phyloP scores from a whole-genome alignment of 53 echinoderm and acorn worm genomes.

The Astropecten irregularis region DNA sequence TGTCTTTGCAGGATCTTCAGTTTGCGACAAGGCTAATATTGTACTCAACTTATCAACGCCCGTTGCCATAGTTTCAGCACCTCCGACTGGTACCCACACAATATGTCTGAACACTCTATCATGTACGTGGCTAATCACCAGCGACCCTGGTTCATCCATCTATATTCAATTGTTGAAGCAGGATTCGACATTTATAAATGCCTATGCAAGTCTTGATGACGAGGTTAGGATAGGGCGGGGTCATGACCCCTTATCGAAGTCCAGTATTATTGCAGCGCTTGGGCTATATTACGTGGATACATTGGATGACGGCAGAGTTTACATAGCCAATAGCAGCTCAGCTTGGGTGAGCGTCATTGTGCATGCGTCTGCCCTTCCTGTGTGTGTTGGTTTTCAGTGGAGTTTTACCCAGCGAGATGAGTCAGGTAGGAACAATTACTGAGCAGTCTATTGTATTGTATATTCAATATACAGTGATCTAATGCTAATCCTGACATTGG shows the following conservation, averaged over 20 bases:
- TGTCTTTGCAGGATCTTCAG: too few relatives aligned
- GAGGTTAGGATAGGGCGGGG: background rate
- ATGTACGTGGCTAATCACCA: constrained; percentile 1
- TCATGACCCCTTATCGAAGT: background rate
- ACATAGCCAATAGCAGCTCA: background rate
- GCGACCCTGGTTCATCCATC: background rate
- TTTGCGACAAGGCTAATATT: too few relatives aligned
- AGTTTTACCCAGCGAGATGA: background rate
- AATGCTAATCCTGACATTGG: too few relatives aligned
- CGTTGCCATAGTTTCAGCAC: too few relatives aligned
- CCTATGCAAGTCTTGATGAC: background rate
- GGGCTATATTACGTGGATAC: background rate
- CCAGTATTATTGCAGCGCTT: background rate
- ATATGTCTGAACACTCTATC: background rate
- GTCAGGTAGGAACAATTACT: background rate
- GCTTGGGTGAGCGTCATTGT: constrained; percentile 12
- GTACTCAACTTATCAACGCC: too few relatives aligned
- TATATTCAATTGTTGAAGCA: background rate
- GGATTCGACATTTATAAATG: background rate
- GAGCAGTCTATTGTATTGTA: too few relatives aligned
- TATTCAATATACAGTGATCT: too few relatives aligned
- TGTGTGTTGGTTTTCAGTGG: background rate
- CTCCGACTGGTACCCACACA: too few relatives aligned
- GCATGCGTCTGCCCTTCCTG: background rate
- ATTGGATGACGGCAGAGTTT: constrained; percentile 14